A percentile compares a stretch with the other conserved stretches of the same genome.
These are phyloP conservation scores for Aspidiotus destructor DNA, from an alignment of 2,888 invertebrate genomes.

Conservation along the genomic window DNA sequence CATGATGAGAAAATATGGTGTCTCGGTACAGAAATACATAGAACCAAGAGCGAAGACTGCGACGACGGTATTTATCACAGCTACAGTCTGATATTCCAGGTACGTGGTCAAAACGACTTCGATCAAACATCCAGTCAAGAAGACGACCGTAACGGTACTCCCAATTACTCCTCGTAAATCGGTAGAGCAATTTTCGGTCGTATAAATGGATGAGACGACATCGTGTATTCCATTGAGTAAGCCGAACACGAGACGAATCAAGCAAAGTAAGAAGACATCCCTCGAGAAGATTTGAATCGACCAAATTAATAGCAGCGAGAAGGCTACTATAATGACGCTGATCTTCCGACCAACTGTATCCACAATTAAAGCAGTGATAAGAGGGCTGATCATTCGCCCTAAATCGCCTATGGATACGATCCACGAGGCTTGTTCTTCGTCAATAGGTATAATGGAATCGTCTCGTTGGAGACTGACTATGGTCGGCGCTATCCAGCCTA, in stretches of 20 bases:
- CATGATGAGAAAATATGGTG: conserved; percentile 35
- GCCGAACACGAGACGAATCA: conserved; percentile 36
- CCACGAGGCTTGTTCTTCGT: conserved; percentile 11
- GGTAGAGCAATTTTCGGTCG: conserved; percentile 34
- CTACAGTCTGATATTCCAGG: conserved; percentile 34
- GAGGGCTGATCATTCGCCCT: conserved; percentile 6
- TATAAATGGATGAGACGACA: conserved; percentile 36
- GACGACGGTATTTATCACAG: neutral
- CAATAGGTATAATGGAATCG: neutral
- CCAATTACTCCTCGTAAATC: neutral
- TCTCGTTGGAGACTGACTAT: conserved; percentile 4
- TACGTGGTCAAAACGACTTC: conserved; percentile 36
- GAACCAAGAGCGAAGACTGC: neutral
- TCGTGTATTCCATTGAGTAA: conserved; percentile 37
- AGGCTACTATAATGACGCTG: neutral
- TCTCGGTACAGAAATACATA: conserved; percentile 35
- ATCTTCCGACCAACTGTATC: conserved; percentile 11
- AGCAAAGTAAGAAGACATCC: conserved; percentile 30
- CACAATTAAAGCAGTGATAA: neutral
- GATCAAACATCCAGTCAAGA: conserved; percentile 33
- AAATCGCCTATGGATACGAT: conserved; percentile 21
- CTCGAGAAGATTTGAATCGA: neutral
- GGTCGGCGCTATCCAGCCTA: conserved; percentile 13
- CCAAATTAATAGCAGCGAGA: neutral
- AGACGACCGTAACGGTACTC: neutral